These are phyloP conservation scores for Drosophila triauraria DNA, from an alignment of 1,140 invertebrate species.

Conservation along the genomic window DNA sequence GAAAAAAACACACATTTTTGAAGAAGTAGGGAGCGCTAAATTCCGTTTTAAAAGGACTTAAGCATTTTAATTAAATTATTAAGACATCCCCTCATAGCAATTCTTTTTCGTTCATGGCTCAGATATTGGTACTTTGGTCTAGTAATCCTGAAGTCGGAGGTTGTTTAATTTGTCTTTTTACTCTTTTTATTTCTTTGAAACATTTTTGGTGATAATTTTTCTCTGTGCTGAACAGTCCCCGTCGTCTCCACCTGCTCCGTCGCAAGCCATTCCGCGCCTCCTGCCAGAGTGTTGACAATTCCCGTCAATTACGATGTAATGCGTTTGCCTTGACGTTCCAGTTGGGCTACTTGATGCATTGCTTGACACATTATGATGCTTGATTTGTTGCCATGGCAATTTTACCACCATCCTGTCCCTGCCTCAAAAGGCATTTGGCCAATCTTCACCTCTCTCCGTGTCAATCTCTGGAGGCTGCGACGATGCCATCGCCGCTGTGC, in stretches of 20 bases:
- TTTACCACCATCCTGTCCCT: conserved; percentile 69
- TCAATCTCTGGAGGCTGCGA: conserved; percentile 25
- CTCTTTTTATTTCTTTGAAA: not conserved
- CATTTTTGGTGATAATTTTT: not conserved
- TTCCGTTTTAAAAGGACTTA: not conserved
- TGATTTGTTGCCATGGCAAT: conserved; percentile 82
- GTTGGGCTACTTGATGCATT: conserved; percentile 74
- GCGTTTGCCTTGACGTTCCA: conserved; percentile 57
- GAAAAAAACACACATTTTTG: too few relatives aligned
- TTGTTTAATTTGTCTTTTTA: not conserved
- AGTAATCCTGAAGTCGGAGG: not conserved
- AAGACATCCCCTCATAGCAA: not conserved
- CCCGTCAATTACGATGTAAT: conserved; percentile 82
- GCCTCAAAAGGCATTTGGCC: conserved; percentile 65
- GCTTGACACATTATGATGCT: conserved; percentile 83
- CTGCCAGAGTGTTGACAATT: conserved; percentile 75
- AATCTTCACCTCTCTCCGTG: conserved; percentile 49
- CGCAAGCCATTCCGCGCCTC: conserved; percentile 8
- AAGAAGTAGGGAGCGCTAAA: too few relatives aligned
- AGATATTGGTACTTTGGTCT: not conserved
- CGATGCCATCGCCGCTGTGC: conserved; percentile 21
- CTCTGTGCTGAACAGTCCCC: not conserved
- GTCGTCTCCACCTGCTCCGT: conserved; percentile 3
- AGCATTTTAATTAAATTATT: not conserved
- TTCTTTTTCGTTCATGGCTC: not conserved